These are phyloP conservation scores for Sphenopsis melanotis DNA, from an alignment of 2,797 vertebrate species.

Conservation along the genomic window DNA sequence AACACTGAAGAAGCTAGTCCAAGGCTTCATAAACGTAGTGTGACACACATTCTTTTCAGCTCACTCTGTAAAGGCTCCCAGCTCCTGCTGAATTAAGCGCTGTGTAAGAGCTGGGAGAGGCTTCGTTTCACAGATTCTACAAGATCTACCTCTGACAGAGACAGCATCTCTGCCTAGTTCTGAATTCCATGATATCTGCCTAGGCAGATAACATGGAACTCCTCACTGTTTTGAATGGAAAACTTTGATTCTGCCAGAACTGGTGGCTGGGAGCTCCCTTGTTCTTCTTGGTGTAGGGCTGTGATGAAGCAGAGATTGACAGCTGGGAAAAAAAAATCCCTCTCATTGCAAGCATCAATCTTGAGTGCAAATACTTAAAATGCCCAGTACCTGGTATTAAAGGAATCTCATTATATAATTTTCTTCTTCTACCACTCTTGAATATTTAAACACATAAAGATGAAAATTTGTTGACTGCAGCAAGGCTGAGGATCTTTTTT, in stretches of 20 bases:
- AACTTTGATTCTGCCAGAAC: background rate
- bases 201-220: background rate
- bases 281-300: background rate
- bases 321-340: background rate
- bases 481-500: background rate
- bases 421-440: background rate
- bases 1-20: background rate
- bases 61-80: background rate
- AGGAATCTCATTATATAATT: background rate
- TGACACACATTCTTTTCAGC: background rate
- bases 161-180: background rate
- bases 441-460: background rate
- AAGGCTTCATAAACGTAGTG: background rate
- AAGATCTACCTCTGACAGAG: background rate
- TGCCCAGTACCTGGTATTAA: background rate
- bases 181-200: background rate
- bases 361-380: background rate
- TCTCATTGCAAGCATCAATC: background rate
- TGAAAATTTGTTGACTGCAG: background rate
- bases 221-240: background rate
- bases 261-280: background rate
- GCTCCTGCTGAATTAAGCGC: background rate
- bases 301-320: background rate
- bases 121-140: background rate
- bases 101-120: background rate